Base-by-base conservation (phyloP, 2,888 invertebrate genomes). In the Sarcophaga caerulescens region DNA sequence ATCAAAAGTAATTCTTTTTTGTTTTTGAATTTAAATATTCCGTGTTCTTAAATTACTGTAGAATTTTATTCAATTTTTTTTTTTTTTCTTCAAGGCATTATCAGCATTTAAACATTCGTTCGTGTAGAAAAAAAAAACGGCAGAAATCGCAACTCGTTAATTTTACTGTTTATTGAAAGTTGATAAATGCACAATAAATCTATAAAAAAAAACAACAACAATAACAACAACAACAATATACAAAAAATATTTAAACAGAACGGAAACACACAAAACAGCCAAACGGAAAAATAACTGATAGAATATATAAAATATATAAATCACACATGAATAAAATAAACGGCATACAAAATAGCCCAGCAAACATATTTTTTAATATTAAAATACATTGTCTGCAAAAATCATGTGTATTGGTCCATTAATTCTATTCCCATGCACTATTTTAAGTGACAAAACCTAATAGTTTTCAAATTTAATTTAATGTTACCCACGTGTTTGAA, bases 121-220 rank as follows among this genome's bases (percentile, higher is more conserved):
- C 52, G 17, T 68, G 60, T 44, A 23, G 35, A 73, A 14, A 45
- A 66, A 45, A 21, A 44, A 47, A n/a, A n/a, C n/a, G 23, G n/a
- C 44, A 47, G 45, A 25, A 25, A 79, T 68, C 62, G 57, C 69
- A 79, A 74, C 65, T 78, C 65, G 74, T 84, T 75, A 74, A 83
- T 74, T 74, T 69, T 68, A 25, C 74, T 84, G 74, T 65, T 79
- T 75, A 84, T 78, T 85, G 77, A 69, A 79, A 81, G 47, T 65
- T 74, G 70, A 85, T 81, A 81, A 81, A 81, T 78, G 12, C 17
- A 70, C 17, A 35, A 75, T 70, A 66, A 74, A 59, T 69, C 25
- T 14, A 47, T 19, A 21, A 66, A 70, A 69, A 73, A 11, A 3
- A 45, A 60, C 19, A 21, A 17, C 47, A 3, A 70, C 17, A 63